A percentile compares a stretch with the other conserved stretches of the same genome.
phyloP scores from a whole-genome alignment of 2,797 vertebrate species.

The Trichosurus vulpecula region DNA sequence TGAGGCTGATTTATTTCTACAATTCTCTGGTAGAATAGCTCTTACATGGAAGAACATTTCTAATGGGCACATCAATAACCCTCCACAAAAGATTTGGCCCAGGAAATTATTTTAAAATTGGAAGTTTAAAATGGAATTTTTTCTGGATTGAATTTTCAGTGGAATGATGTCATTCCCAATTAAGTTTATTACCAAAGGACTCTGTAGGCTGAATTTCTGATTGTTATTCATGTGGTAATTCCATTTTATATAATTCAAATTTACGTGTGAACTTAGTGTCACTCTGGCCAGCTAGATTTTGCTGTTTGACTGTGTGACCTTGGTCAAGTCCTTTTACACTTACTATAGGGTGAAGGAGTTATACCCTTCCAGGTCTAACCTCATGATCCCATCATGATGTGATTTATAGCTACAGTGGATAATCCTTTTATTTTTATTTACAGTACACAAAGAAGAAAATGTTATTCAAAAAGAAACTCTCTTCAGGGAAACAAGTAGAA shows the following conservation, averaged over 20 bases:
- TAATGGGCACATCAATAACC: neutral
- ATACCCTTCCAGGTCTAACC: neutral
- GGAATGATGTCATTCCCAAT: slow-evolving; percentile 31
- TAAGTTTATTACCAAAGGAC: neutral
- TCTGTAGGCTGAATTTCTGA: neutral
- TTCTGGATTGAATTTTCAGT: slow-evolving; percentile 34
- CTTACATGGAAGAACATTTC: neutral
- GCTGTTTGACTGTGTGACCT: neutral
- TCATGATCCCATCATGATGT: neutral
- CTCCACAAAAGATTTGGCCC: neutral
- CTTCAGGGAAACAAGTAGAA: too few species aligned
- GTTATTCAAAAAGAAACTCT: neutral
- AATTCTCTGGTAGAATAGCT: neutral
- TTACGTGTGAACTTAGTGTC: neutral
- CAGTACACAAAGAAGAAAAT: slow-evolving; percentile 27
- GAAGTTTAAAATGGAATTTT: slow-evolving; percentile 26
- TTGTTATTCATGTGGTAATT: slow-evolving; percentile 10
- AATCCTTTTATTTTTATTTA: slow-evolving; percentile 32
- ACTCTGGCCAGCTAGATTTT: neutral
- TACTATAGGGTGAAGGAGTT: neutral
- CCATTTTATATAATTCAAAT: slow-evolving; percentile 29
- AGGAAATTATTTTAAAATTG: slow-evolving; percentile 15
- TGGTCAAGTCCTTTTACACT: neutral
- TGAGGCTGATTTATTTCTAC: neutral
- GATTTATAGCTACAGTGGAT: slow-evolving; percentile 12